Evolutionary conservation across 1,140 invertebrate species (phyloP), one percentile per base, ranked within the genome.

Genomic region (Drosophila varians): DNA sequence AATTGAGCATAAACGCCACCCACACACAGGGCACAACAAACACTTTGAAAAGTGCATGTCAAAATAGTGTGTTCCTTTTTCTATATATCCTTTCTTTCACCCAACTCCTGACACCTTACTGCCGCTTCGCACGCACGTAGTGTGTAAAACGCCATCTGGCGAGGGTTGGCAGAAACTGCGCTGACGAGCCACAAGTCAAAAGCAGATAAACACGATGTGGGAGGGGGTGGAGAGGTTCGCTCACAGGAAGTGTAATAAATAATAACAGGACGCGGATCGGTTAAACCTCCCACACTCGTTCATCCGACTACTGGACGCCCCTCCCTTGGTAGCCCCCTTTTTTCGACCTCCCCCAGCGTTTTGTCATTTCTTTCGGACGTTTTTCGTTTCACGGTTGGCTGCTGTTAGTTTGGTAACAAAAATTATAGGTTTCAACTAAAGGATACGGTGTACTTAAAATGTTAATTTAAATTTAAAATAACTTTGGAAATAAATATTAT

Each of bases 341-440:
- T 25, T 47, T 12, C 8, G 21, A 51, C 25, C 6, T 19, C 26
- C 66, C 14, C 42, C 16, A 36, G 31, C 9, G 11, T 23, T 54
- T 42, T 70, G 25, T 72, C 74, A 82, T 73, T 82, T 82, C 45
- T 61, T 57, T 34, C 12, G 46, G 46, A 34, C 53, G 36, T 42
- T 62, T 74, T 84, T 65, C 34, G 71, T 77, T 86, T 86, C 77
- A 86, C 74, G 82, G 72, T 65, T 68, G 66, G 52, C 54, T 87
- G 80, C 49, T 19, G 47, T 74, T 74, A 53, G 45, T 26, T 40
- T 16, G n/a, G 9, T 21, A 12, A 61, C 11, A 8, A 16, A n/a
- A 23, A 28, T 6, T 4, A 11, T 2, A 1, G 1, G 18, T 8
- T 0, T 2, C 28, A 31, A 31, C 28, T 31, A 9, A 8, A 4